A percentile compares a stretch with the other conserved stretches of the same genome.
phyloP scores from a whole-genome alignment of 2,888 invertebrate species.

The Sepioteuthis lessoniana region DNA sequence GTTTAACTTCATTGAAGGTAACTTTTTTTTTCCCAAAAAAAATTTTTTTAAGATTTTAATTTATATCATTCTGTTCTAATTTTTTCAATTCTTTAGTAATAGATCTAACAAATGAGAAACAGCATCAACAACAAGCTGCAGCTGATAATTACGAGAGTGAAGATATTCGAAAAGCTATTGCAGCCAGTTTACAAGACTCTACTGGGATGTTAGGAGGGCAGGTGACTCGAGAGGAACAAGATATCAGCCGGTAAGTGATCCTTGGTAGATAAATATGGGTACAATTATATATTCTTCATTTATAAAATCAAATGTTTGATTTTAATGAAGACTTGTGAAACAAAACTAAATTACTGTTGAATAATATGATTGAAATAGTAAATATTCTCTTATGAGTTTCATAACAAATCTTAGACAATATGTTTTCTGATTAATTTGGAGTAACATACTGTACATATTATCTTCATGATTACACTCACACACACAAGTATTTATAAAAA shows the following conservation, averaged over 20 bases:
- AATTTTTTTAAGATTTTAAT: too few relatives aligned
- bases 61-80: background rate
- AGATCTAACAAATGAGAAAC: slow-evolving; percentile 63
- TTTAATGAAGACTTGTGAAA: too few relatives aligned
- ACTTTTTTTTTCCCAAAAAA: too few relatives aligned
- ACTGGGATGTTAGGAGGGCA: slow-evolving; percentile 74
- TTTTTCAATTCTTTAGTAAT: slow-evolving; percentile 56
- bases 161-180: slow-evolving; percentile 76
- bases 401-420: too few relatives aligned
- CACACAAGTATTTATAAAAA: too few relatives aligned
- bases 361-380: too few relatives aligned
- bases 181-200: slow-evolving; percentile 74
- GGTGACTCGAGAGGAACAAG: slow-evolving; percentile 74
- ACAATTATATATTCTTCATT: background rate
- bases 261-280: background rate
- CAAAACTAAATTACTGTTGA: too few relatives aligned
- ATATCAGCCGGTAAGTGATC: slow-evolving; percentile 73
- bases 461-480: too few relatives aligned
- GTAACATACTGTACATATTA: too few relatives aligned
- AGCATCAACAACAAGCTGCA: slow-evolving; percentile 48
- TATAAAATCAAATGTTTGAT: background rate
- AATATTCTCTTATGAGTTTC: too few relatives aligned
- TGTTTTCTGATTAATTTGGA: too few relatives aligned
- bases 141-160: slow-evolving; percentile 61
- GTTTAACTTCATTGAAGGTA: too few relatives aligned